phyloP scores from a whole-genome alignment of 35 echinoderm and acorn worm genomes.

The Stichopus chloronotus region DNA sequence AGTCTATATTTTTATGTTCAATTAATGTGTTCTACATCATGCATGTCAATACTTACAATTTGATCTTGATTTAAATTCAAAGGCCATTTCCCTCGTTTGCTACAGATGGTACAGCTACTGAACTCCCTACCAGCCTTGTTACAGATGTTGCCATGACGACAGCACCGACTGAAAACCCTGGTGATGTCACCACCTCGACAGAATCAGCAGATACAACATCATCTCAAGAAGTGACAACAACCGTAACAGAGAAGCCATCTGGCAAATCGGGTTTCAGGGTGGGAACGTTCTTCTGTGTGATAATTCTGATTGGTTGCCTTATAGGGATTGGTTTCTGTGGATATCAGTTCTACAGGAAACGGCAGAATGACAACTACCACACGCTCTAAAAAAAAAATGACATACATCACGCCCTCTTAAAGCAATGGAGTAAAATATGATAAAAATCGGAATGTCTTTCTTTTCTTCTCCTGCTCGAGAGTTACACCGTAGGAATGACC shows the following conservation, averaged over 20 bases:
- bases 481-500: too few species aligned
- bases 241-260: background rate
- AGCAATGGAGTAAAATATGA: too few species aligned
- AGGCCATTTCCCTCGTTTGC: too few species aligned
- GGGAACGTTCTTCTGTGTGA: constrained; percentile 42
- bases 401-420: too few species aligned
- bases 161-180: background rate
- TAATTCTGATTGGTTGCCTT: constrained; percentile 44
- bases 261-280: background rate
- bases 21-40: too few species aligned
- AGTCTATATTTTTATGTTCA: too few species aligned
- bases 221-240: background rate
- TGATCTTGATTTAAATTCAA: too few species aligned
- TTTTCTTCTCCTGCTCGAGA: too few species aligned
- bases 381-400: constrained; percentile 1
- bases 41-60: too few species aligned
- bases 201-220: background rate
- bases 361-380: constrained; percentile 53
- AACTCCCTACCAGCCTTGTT: background rate
- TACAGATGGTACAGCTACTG: background rate
- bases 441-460: too few species aligned
- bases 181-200: background rate
- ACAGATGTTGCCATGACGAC: background rate
- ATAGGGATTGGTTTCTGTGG: constrained; percentile 54
- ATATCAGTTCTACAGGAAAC: constrained; percentile 51